Evolutionary conservation across 2,888 invertebrate species (phyloP).

Genomic region (Aleiodes leptofemur): DNA sequence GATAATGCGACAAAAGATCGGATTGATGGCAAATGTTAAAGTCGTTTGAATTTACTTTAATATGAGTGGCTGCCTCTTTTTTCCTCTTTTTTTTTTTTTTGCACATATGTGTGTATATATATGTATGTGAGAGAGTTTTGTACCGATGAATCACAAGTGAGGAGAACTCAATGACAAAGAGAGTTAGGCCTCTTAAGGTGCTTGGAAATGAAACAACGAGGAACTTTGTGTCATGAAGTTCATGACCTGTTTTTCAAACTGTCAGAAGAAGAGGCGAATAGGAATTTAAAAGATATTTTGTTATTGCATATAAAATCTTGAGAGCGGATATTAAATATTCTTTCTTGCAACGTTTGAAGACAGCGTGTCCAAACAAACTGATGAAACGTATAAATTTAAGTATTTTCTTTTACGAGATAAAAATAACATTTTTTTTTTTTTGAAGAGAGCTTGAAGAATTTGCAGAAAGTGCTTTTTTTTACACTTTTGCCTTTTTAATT

Average conservation of each 20-base stretch:
- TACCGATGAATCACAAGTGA: conserved; percentile 36
- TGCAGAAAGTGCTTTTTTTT: too few relatives aligned
- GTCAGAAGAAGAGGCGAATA: background rate
- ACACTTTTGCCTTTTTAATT: too few relatives aligned
- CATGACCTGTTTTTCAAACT: conserved; percentile 30
- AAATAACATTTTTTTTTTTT: too few relatives aligned
- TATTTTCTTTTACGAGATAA: too few relatives aligned
- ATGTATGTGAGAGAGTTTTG: background rate
- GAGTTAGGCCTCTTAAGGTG: background rate
- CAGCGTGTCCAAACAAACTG: too few relatives aligned
- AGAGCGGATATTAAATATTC: conserved; percentile 25
- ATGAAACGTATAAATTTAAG: too few relatives aligned
- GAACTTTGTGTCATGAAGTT: conserved; percentile 44
- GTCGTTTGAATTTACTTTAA: conserved; percentile 34
- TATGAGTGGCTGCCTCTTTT: conserved; percentile 9
- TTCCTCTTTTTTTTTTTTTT: background rate
- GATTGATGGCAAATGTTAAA: conserved; percentile 24
- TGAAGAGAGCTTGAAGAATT: too few relatives aligned
- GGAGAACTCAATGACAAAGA: conserved; percentile 35
- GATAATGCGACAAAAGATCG: conserved; percentile 20
- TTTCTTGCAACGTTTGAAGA: conserved; percentile 6
- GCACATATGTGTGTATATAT: conserved; percentile 1
- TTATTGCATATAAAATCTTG: conserved; percentile 31
- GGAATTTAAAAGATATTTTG: conserved; percentile 8
- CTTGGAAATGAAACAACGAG: conserved; percentile 34